Evolutionary conservation across 2,797 vertebrate species (phyloP), one percentile per base, ranked within the genome.

Genomic region (Enteromius radiatus): DNA sequence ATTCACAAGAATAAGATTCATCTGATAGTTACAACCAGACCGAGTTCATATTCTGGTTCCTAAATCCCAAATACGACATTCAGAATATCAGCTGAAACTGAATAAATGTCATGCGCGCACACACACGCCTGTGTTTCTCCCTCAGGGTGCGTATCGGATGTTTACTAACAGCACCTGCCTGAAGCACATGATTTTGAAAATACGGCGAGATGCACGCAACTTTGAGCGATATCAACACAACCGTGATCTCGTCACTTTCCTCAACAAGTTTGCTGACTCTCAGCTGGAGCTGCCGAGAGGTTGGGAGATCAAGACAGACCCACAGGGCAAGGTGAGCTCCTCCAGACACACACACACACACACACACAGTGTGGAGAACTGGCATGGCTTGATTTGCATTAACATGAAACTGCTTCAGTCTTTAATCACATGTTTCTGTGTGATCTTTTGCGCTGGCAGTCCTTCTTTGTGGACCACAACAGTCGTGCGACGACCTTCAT

Each of bases 201-300:
- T 99, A 81, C 97, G 98, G 0, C 94, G 97, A n/a, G 98, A 99
- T 1, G 96, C 97, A 23, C 95, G 96, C 12, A 99, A 98, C 92
- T 99, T 99, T 80, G 98, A 99, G 89, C 96, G 98, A 38, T 99
- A 99, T 92, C 97, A 99, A 83, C 98, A 99, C 85, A 99, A 99
- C 91, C 94, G 98, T 3, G 98, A 99, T 90, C 91, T 99, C 88
- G 98, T 99, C 86, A 95, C 97, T 74, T 99, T 99, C 93, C 96
- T 99, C 92, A 99, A 98, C 89, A 98, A 97, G 95, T 99, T 99
- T 36, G 94, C 97, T 49, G 98, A 99, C 88, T 96, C 95, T 0
- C 94, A 95, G 56, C 92, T 98, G 88, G 98, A 99, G 89, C 93
- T 99, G 84, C 97, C 98, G 3, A 93, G 97, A 70, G 98, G 97